Evolutionary conservation across 92 coral and sea anemone genomes (phyloP), one percentile per base, ranked within the genome.

Genomic region (Muricea muricata): DNA sequence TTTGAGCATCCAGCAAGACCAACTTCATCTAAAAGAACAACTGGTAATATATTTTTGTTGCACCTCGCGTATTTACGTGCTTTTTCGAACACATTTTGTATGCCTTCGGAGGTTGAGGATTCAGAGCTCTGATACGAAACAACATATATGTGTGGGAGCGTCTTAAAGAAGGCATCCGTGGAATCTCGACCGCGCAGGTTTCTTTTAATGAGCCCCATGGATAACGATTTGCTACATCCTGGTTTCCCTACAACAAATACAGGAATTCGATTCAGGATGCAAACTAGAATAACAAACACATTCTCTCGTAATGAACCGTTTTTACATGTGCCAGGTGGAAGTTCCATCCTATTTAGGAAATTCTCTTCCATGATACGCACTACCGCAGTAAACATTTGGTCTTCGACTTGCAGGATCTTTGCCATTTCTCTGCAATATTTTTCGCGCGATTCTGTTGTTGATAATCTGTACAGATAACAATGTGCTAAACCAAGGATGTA

Each of bases 231-330:
- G 83, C 99, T 96, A 79, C 99, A 96, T 20, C 99, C 99, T 34
- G 99, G 99, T 55, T 96, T 96, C 30, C 99, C 99, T 37, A 96
- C 98, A 21, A 96, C 98, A 61, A 96, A 96, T 24, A 96, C 94
- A 10, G 99, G 99, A 41, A 96, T 96, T 41, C 81, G 93, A 76
- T 93, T 96, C 20, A 96, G 81, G 84, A 96, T 96, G 81, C 97
- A 96, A 45, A 96, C 98, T n/a, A 96, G 80, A 85, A 93, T 96
- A 65, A 96, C 96, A 69, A 96, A 96, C 54, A 96, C 97, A 60
- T 96, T 96, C 65, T 96, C 99, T 2, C 99, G 99, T 37, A 96
- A 92, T 11, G 99, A 97, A n/a, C 93, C 96, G 77, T 96, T 96
- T 48, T 88, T 90, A 18, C 97, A 97, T 41, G 98, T 96, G 68